Percentiles rank a stretch among this genome's conserved stretches.
These are phyloP conservation scores for Thecophora atra DNA, from an alignment of 2,888 invertebrate genomes.

Conservation along the genomic window DNA sequence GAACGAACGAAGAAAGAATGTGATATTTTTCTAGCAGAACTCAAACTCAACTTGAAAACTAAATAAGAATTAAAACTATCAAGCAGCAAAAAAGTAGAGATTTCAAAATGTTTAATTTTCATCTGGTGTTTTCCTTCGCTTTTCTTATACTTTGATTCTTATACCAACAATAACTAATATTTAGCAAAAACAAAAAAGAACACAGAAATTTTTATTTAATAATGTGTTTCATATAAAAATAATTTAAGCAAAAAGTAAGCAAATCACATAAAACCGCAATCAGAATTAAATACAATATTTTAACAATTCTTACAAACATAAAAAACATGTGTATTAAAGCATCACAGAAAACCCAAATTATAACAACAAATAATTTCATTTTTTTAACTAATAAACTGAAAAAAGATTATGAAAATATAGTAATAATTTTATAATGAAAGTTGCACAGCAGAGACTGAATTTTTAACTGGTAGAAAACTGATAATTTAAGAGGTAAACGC, in stretches of 20 bases:
- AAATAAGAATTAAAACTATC: conserved; percentile 19
- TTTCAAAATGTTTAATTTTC: too few species aligned
- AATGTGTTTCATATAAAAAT: too few species aligned
- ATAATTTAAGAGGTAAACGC: conserved; percentile 33
- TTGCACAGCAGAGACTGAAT: conserved; percentile 67
- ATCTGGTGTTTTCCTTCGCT: too few species aligned
- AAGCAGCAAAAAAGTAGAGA: background rate
- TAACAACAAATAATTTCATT: background rate
- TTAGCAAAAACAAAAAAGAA: conserved; percentile 1
- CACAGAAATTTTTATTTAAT: too few species aligned
- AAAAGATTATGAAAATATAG: background rate
- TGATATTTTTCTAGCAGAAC: conserved; percentile 66
- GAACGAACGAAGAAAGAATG: conserved; percentile 67
- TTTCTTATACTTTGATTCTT: too few species aligned
- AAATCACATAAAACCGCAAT: too few species aligned
- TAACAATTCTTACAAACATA: too few species aligned
- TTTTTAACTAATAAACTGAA: conserved; percentile 9
- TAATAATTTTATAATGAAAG: conserved; percentile 42
- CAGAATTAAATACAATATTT: too few species aligned
- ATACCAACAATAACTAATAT: too few species aligned
- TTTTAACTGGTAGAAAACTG: conserved; percentile 47
- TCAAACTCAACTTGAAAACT: conserved; percentile 41
- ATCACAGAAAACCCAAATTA: conserved; percentile 11
- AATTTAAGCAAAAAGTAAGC: too few species aligned
- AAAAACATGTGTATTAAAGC: too few species aligned